phyloP scores from a whole-genome alignment of 2,888 invertebrate genomes.

The Parnassius mnemosyne region DNA sequence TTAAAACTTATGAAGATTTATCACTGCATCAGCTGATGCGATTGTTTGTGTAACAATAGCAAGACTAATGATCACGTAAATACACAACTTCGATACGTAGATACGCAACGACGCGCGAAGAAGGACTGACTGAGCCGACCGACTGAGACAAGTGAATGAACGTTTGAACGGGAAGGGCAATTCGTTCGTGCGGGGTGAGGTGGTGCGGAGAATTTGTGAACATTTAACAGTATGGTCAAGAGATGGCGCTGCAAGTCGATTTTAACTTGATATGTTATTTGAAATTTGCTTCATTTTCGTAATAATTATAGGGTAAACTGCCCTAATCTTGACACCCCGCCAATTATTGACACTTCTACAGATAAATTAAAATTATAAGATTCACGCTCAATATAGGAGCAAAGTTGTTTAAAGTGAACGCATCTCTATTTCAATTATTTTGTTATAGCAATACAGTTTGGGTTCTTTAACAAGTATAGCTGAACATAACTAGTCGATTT shows the following conservation, averaged over 20 bases:
- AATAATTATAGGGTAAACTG: no score
- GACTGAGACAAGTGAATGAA: constrained; percentile 53
- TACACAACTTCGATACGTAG: constrained; percentile 35
- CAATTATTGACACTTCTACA: no score
- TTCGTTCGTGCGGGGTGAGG: constrained; percentile 35
- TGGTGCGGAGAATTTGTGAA: constrained; percentile 34
- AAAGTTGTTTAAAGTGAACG: no score
- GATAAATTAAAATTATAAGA: no score
- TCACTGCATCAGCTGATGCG: constrained; percentile 73
- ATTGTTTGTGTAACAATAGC: constrained; percentile 73
- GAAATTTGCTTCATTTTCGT: background rate
- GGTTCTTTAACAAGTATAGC: no score
- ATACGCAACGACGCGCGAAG: constrained; percentile 48
- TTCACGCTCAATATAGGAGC: no score
- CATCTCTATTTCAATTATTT: no score
- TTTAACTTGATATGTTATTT: background rate
- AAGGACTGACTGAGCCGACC: constrained; percentile 55
- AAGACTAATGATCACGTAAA: constrained; percentile 60
- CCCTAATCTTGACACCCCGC: no score
- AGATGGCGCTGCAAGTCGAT: constrained; percentile 58
- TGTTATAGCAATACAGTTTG: no score
- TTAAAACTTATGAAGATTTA: constrained; percentile 43
- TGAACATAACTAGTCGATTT: no score
- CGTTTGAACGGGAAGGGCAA: constrained; percentile 38
- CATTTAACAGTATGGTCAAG: constrained; percentile 33